Conservation (phyloP, 2,888 invertebrate species). For the Fragum fragum region DNA sequence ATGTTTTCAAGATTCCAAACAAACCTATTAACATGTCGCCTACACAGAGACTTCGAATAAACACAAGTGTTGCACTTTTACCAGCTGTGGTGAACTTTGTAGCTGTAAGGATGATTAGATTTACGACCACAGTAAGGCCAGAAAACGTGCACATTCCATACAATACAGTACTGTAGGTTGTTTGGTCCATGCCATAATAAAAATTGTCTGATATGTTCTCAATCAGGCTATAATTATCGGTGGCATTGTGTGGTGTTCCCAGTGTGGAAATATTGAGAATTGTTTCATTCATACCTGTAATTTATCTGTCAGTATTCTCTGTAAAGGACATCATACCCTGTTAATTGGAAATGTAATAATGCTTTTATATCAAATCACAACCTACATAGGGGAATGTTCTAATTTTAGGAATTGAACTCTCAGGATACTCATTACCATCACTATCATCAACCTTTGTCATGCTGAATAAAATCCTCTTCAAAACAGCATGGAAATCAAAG, state of each 20-base stretch:
- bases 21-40: conserved; percentile 77
- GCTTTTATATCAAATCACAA: too few relatives aligned
- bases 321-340: neutral
- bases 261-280: neutral
- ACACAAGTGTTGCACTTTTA: conserved; percentile 79
- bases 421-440: too few relatives aligned
- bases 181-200: conserved; percentile 5
- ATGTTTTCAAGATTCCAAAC: conserved; percentile 78
- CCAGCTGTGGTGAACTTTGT: conserved; percentile 78
- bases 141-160: conserved; percentile 55
- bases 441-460: too few relatives aligned
- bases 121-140: conserved; percentile 67
- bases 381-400: too few relatives aligned
- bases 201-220: neutral
- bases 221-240: neutral
- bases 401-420: too few relatives aligned
- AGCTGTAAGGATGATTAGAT: conserved; percentile 71
- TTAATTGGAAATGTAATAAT: neutral
- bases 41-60: conserved; percentile 79
- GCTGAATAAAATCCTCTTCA: too few relatives aligned
- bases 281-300: conserved; percentile 5
- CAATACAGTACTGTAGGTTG: conserved; percentile 35
- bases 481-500: too few relatives aligned
- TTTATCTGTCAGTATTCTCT: neutral
- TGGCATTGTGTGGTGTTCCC: neutral